Base-by-base conservation (phyloP, 2,797 vertebrate genomes). In the Crossoptilon crossoptilon region DNA sequence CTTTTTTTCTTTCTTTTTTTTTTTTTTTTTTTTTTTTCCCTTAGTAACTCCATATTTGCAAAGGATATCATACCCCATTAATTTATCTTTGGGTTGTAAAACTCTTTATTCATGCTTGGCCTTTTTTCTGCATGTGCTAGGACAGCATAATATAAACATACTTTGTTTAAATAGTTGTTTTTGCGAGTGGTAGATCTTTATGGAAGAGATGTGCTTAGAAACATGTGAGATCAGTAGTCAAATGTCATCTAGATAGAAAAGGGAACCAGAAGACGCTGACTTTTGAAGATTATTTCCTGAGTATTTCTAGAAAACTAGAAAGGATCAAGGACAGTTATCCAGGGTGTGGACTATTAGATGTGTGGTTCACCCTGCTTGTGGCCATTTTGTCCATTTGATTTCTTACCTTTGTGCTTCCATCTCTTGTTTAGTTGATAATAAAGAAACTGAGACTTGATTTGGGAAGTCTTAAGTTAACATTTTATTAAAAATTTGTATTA, bases 31-130 rank as follows among this genome's bases (percentile, higher is more conserved):
- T 27, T 14, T 51, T 88, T 88, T 88, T 67, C 77, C 46, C 58
- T 87, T 87, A 29, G 41, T 91, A 97, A 91, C 56, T 95, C 66
- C n/a, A 2, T 87, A 63, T 94, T 93, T 96, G 29, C 33, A 55
- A 87, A 84, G 79, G 56, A 53, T 91, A 56, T n/a, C 68, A 15
- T 74, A 19, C 8, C 13, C 4, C 37, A 29, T 71, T 9, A 63
- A 64, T 80, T 53, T 16, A 3, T 73, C 85, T 93, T 92, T 89
- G 14, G 29, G 46, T 66, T 87, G 67, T 59, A 91, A 35, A 92
- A 56, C 56, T 92, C 49, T 96, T 96, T 69, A 88, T 33, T 92
- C 63, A 87, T 88, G 80, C 2, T 31, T 70, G 39, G 7, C 14
- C 59, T 73, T 85, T 85, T 80, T 74, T 44, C 23, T 86, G 12